Evolutionary conservation across 1,140 invertebrate species (phyloP).

Genomic region (Elymnias hypermnestra): DNA sequence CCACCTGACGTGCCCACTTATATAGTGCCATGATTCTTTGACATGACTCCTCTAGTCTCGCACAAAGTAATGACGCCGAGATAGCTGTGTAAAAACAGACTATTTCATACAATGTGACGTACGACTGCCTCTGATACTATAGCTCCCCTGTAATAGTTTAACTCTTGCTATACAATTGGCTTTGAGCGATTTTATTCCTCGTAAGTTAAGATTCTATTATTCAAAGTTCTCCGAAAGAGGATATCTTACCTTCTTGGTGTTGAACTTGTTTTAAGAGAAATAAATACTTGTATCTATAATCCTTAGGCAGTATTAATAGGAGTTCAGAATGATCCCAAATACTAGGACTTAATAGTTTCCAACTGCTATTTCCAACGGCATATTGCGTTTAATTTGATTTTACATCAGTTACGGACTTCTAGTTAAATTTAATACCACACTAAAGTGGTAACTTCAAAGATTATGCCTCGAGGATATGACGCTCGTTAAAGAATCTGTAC

Average conservation of each 20-base stretch:
- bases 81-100: constrained; percentile 1
- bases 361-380: too few relatives aligned
- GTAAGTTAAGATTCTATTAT: too few relatives aligned
- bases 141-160: too few relatives aligned
- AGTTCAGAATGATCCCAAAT: constrained; percentile 10
- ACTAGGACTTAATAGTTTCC: constrained; percentile 1
- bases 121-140: neutral
- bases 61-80: constrained; percentile 13
- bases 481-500: constrained; percentile 18
- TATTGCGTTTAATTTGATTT: constrained; percentile 11
- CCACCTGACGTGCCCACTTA: constrained; percentile 42
- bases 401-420: constrained; percentile 21
- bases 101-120: neutral
- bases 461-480: constrained; percentile 21
- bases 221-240: too few relatives aligned
- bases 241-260: too few relatives aligned
- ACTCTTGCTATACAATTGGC: too few relatives aligned
- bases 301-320: too few relatives aligned
- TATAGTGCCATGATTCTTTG: constrained; percentile 36
- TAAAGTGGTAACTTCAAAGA: constrained; percentile 23
- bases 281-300: too few relatives aligned
- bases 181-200: too few relatives aligned
- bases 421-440: constrained; percentile 21
- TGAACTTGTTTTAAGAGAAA: too few relatives aligned
- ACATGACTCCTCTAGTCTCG: constrained; percentile 17